Evolutionary conservation across 92 coral and sea anemone genomes (phyloP).

Genomic region (Palythoa caribaeorum): DNA sequence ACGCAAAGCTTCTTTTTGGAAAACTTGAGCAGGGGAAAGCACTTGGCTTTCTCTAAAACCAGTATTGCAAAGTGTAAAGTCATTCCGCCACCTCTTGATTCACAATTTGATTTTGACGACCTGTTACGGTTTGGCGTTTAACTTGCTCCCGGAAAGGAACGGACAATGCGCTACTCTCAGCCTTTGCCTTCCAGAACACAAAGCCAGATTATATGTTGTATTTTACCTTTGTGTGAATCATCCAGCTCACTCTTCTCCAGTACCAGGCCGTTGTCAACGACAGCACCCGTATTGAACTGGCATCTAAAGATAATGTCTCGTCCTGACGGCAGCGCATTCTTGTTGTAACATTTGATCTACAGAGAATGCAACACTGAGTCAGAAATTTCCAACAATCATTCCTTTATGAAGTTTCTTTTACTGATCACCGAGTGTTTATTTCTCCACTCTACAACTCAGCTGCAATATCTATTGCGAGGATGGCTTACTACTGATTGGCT

Average conservation of each 20-base stretch:
- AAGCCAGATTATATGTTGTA: background rate
- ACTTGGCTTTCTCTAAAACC: too few relatives aligned
- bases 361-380: background rate
- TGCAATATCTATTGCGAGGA: too few relatives aligned
- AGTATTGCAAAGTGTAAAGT: too few relatives aligned
- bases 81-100: too few relatives aligned
- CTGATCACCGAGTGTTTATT: background rate
- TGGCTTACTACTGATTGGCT: too few relatives aligned
- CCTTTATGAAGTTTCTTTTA: background rate
- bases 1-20: too few relatives aligned
- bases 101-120: too few relatives aligned
- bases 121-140: background rate
- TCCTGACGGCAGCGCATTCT: slow-evolving; percentile 91
- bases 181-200: background rate
- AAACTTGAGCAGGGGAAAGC: too few relatives aligned
- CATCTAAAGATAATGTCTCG: slow-evolving; percentile 95
- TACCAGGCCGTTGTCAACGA: slow-evolving; percentile 79
- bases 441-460: too few relatives aligned
- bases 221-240: slow-evolving; percentile 85
- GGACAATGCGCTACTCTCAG: background rate
- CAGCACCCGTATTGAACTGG: slow-evolving; percentile 95
- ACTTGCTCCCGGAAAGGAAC: background rate
- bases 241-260: slow-evolving; percentile 90
- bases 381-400: background rate
- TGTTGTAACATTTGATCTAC: slow-evolving; percentile 95